These are phyloP conservation scores for Amphiduros pacificus DNA, from an alignment of 2,888 invertebrate species.

Conservation along the genomic window DNA sequence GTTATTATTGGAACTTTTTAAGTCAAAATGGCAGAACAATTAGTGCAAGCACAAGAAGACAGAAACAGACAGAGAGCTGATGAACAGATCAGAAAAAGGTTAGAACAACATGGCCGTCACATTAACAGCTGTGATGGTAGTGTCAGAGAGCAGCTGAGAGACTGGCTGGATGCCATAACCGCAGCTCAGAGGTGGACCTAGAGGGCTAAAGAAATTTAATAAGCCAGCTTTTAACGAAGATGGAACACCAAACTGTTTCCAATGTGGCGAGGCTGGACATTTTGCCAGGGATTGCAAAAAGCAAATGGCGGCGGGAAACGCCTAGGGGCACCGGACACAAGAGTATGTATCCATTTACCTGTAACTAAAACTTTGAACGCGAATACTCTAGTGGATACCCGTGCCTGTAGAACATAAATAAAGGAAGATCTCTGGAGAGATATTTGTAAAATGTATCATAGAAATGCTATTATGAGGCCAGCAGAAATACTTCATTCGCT, in stretches of 20 bases:
- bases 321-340: constrained; percentile 6
- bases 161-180: neutral
- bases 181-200: neutral
- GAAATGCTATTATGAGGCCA: neutral
- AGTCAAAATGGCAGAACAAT: constrained; percentile 1
- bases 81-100: neutral
- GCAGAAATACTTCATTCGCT: neutral
- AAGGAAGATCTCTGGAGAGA: neutral
- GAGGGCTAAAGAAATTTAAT: neutral
- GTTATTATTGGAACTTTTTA: too few species aligned
- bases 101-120: constrained; percentile 5
- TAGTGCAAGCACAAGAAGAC: neutral
- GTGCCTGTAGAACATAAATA: constrained; percentile 7
- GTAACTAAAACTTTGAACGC: neutral
- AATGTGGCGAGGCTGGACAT: neutral
- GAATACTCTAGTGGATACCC: constrained; percentile 3
- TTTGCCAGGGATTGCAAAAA: neutral
- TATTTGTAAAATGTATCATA: neutral
- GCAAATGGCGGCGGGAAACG: neutral
- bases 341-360: neutral
- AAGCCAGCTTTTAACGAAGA: neutral
- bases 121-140: neutral
- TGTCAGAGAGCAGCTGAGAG: neutral
- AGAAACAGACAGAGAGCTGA: neutral
- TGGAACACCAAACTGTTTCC: neutral